Evolutionary conservation across 2,888 invertebrate species (phyloP), one percentile per base, ranked within the genome.

Genomic region (Eristalinus sepulchralis): DNA sequence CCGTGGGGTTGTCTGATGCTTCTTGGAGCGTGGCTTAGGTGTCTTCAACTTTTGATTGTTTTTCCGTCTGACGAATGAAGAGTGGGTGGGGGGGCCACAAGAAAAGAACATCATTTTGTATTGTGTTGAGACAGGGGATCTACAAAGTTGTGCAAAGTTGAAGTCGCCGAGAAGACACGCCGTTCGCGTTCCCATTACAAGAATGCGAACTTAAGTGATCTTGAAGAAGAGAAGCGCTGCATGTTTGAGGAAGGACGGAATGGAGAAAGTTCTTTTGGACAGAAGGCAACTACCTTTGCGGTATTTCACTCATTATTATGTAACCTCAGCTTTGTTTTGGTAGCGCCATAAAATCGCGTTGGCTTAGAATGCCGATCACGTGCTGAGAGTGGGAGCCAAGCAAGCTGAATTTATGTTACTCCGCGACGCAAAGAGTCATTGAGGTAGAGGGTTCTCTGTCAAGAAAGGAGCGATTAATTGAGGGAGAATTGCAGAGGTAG

Each of bases 21-120:
- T 62, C 80, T 78, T 78, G 72, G 39, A 78, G 67, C 78, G 67
- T 83, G 71, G 31, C 62, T 20, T 24, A 27, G 66, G 66, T 66
- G 47, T 22, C 77, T 22, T 55, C 59, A 60, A 31, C 27, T 36
- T 62, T 36, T 64, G 70, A 34, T 34, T 70, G 55, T 27, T 70
- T 57, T n/a, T 53, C 3, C 39, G 3, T 17, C 36, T 75, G 10
- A 36, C n/a, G 4, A n/a, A 1, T 20, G 53, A 13, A 62, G 34
- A 11, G 24, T n/a, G n/a, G n/a, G n/a, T n/a, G 47, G 5, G 47
- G 17, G 6, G 17, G 2, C 17, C 2, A 17, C 8, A 17, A 8
- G 47, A 47, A 17, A 47, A 47, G 17, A 47, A 47, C 47, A 47
- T 17, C 4, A 47, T 17, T 47, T 47, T 1, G 47, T 47, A 6